These are phyloP conservation scores for Meiosimyza decipiens DNA, from an alignment of 2,888 invertebrate genomes.

Conservation along the genomic window DNA sequence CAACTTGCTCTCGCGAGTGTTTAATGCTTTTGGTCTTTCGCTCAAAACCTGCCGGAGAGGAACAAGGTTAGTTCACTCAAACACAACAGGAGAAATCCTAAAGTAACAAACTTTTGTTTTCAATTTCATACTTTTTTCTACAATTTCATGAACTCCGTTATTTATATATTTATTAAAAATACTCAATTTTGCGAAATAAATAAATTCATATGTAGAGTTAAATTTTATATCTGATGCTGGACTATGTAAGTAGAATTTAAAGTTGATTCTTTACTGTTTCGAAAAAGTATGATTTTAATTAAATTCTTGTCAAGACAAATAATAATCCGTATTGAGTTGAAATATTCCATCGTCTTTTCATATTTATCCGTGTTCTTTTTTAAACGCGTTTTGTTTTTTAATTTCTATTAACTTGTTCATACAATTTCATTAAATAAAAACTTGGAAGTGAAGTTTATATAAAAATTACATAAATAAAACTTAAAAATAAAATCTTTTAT, in stretches of 20 bases:
- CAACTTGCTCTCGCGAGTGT: slow-evolving; percentile 38
- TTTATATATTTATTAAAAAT: slow-evolving; percentile 10
- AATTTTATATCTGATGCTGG: slow-evolving; percentile 23
- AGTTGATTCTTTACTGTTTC: slow-evolving; percentile 17
- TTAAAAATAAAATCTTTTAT: slow-evolving; percentile 15
- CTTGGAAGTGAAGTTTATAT: background rate
- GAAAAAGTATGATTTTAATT: slow-evolving; percentile 17
- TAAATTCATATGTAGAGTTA: slow-evolving; percentile 24
- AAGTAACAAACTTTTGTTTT: slow-evolving; percentile 28
- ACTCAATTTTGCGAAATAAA: slow-evolving; percentile 30
- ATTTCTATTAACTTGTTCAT: background rate
- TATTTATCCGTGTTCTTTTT: slow-evolving; percentile 25
- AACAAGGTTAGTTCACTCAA: slow-evolving; percentile 69
- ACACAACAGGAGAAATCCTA: slow-evolving; percentile 66
- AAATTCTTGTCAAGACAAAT: slow-evolving; percentile 29
- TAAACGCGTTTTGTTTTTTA: background rate
- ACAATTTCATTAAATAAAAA: no score
- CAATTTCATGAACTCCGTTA: slow-evolving; percentile 18
- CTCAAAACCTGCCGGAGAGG: slow-evolving; percentile 69
- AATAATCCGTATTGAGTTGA: slow-evolving; percentile 24
- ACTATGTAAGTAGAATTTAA: slow-evolving; percentile 25
- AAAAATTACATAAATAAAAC: slow-evolving; percentile 17
- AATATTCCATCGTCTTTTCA: slow-evolving; percentile 15
- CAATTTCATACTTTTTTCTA: slow-evolving; percentile 18
- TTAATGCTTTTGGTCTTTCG: slow-evolving; percentile 55